Percentiles rank a stretch among this genome's conserved stretches.
Conservation (phyloP, 2,888 invertebrate genomes). For the Pogonocherus hispidulus region DNA sequence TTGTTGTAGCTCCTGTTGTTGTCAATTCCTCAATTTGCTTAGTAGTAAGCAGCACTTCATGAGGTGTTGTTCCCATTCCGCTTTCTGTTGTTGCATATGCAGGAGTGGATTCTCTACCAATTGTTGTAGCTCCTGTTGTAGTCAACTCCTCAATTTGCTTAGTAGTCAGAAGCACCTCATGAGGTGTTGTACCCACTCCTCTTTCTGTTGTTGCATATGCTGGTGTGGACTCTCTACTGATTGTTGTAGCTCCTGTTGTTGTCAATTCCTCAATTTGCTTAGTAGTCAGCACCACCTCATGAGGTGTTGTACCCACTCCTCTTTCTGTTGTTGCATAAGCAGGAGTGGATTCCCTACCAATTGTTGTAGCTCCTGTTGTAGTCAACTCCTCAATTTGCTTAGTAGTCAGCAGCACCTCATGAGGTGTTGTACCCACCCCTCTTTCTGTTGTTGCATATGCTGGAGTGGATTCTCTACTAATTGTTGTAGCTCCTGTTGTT, state of each 20-base stretch:
- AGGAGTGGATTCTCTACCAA: slow-evolving; percentile 1
- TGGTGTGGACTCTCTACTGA: background rate
- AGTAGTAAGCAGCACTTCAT: slow-evolving; percentile 38
- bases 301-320: background rate
- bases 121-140: background rate
- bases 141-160: slow-evolving; percentile 8
- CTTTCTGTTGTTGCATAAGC: background rate
- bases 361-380: slow-evolving; percentile 20
- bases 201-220: slow-evolving; percentile 1
- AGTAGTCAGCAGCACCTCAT: background rate
- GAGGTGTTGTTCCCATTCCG: slow-evolving; percentile 26
- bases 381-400: slow-evolving; percentile 6
- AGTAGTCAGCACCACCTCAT: background rate
- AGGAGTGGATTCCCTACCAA: slow-evolving; percentile 7
- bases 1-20: slow-evolving; percentile 19
- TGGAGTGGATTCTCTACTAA: slow-evolving; percentile 5
- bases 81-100: background rate
- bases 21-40: slow-evolving; percentile 36
- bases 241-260: slow-evolving; percentile 10
- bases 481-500: slow-evolving; percentile 15
- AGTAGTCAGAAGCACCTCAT: background rate
- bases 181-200: background rate
- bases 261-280: slow-evolving; percentile 8
- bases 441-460: background rate
- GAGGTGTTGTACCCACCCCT: slow-evolving; percentile 8